Base-by-base conservation (phyloP, 1,140 invertebrate genomes). In the Lepidurus apus region DNA sequence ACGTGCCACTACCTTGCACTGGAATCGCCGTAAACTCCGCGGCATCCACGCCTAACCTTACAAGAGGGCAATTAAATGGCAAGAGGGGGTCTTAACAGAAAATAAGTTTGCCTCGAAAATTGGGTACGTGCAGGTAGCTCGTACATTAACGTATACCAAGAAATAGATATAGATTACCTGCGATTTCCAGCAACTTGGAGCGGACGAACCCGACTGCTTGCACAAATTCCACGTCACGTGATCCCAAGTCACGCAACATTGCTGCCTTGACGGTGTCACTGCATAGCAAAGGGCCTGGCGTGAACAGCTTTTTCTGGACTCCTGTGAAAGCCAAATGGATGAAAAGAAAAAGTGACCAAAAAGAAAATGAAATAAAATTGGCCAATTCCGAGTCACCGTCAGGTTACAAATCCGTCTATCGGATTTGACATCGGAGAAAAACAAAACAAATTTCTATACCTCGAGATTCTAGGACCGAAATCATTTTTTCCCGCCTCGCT, bases 1-100 rank as follows among this genome's bases (percentile, higher is more conserved):
- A 88, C 17, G 87, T 88, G 8, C 87, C 87, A 82, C 86, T 87
- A 2, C 87, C 87, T 80, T 88, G 87, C 47, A 88, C 81, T n/a
- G 86, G 83, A 42, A 88, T 82, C 73, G 83, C 81, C 9, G 84
- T 86, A 80, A 83, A 87, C 1, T 83, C 82, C 17, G 83, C 80
- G 7, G 78, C 45, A 34, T 82, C 80, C 21, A 86, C 85, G 80
- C 83, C 85, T 87, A 80, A 75, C 43, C 42, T 42, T 75, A 21
- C 43, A 13, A 75, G 43, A 13, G 24, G 74, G 74, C 47, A 34
- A 43, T 43, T 47, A 77, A 77, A 77, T 74, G 76, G 13, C 26
- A 34, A 74, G 10, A 45, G 47, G 34, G 47, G 47, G 11, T 24
- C n/a, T 77, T 47, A 2, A 17, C 34, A 34, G 43, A 77, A 43